These are phyloP conservation scores for Diploscapter pachys DNA, from an alignment of 1,140 invertebrate species.

Conservation along the genomic window DNA sequence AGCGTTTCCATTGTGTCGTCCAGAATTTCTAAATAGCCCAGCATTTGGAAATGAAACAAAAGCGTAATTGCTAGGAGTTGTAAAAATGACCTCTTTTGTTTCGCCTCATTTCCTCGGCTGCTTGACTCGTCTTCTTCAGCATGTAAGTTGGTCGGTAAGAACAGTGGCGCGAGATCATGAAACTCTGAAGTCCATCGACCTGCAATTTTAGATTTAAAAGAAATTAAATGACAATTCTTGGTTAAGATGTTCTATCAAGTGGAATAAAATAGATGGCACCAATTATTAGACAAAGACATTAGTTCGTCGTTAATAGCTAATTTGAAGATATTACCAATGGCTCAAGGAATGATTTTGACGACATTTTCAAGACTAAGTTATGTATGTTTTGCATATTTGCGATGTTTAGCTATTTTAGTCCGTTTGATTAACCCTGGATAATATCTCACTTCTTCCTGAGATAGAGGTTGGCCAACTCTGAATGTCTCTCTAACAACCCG, in stretches of 20 bases:
- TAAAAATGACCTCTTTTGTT: conserved; percentile 35
- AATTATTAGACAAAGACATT: conserved; percentile 40
- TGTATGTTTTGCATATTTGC: too few relatives aligned
- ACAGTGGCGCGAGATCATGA: conserved; percentile 51
- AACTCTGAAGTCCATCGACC: conserved; percentile 40
- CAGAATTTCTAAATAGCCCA: conserved; percentile 16
- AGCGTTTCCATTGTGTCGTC: conserved; percentile 34
- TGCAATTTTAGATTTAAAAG: too few relatives aligned
- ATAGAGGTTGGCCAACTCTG: conserved; percentile 44
- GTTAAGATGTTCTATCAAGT: conserved; percentile 2
- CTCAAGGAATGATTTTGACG: conserved; percentile 5
- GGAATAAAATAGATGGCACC: conserved; percentile 2
- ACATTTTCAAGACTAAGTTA: too few relatives aligned
- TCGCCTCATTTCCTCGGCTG: conserved; percentile 13
- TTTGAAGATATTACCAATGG: conserved; percentile 12
- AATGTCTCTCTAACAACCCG: conserved; percentile 57
- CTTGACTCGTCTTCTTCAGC: conserved; percentile 12
- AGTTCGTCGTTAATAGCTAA: conserved; percentile 8
- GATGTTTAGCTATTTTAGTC: too few relatives aligned
- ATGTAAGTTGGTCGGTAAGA: conserved; percentile 35
- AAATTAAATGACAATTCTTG: too few relatives aligned
- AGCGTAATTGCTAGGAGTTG: conserved; percentile 4
- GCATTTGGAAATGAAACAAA: conserved; percentile 5
- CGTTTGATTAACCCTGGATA: too few relatives aligned
- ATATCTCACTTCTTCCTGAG: conserved; percentile 4